These are phyloP conservation scores for Sphaerophoria rueppellii DNA, from an alignment of 2,888 invertebrate genomes.

Conservation along the genomic window DNA sequence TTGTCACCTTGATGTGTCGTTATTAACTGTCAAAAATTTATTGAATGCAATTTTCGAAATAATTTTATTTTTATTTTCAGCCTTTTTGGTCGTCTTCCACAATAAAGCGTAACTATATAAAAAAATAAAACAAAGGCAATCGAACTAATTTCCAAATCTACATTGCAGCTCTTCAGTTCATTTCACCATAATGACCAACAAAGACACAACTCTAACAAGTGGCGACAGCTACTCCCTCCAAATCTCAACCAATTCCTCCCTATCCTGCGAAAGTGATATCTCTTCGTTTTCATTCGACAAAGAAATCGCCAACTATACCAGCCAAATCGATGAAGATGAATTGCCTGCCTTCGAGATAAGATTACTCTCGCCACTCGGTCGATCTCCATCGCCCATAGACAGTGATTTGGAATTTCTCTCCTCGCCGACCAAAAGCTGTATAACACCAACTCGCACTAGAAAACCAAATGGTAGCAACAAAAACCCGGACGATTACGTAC, in stretches of 20 bases:
- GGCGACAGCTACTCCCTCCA: constrained; percentile 75
- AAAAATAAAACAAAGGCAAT: not conserved
- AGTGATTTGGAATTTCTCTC: constrained; percentile 74
- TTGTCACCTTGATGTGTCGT: constrained; percentile 29
- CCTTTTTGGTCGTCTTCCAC: constrained; percentile 20
- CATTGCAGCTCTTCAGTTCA: constrained; percentile 26
- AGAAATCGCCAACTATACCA: constrained; percentile 75
- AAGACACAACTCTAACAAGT: constrained; percentile 49
- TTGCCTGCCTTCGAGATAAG: constrained; percentile 80
- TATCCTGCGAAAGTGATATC: constrained; percentile 79
- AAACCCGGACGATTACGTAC: constrained; percentile 78
- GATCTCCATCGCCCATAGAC: constrained; percentile 80
- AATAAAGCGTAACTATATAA: constrained; percentile 13
- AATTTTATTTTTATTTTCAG: constrained; percentile 54
- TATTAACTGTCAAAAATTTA: constrained; percentile 62
- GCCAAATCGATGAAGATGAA: constrained; percentile 77
- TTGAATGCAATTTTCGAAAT: constrained; percentile 63
- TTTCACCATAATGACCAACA: constrained; percentile 48
- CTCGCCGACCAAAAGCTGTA: constrained; percentile 57
- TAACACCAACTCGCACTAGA: constrained; percentile 70
- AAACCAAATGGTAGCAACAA: constrained; percentile 34
- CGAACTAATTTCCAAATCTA: not conserved
- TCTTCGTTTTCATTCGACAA: constrained; percentile 78
- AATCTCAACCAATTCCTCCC: constrained; percentile 76
- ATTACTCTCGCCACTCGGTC: constrained; percentile 78